Evolutionary conservation across 2,113 vertebrate species (phyloP).

Genomic region (Lamprologus lemairii): DNA sequence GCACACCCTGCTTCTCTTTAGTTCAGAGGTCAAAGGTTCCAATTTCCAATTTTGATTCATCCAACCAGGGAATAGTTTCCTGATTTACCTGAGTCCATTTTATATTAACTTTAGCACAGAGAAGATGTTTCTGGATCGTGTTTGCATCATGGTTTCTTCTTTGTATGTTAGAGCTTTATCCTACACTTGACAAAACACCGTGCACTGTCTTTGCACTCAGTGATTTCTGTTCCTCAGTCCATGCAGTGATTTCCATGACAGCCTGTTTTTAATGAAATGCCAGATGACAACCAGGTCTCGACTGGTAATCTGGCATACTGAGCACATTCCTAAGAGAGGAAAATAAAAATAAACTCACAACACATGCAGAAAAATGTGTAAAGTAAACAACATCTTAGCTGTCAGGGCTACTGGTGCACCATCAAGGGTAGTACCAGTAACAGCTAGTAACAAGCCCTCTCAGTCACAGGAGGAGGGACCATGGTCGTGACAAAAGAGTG

Average conservation of each 20-base stretch:
- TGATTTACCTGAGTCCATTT: background rate
- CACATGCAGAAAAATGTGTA: background rate
- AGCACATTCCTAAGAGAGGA: background rate
- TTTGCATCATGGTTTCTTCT: rapidly evolving
- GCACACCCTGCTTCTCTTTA: background rate
- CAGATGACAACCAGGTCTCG: rapidly evolving
- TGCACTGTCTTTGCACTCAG: background rate
- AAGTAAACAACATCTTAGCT: background rate
- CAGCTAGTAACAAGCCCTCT: background rate
- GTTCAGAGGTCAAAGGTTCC: background rate
- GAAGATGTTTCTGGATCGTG: background rate
- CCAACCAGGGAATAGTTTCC: background rate
- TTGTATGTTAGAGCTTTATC: background rate
- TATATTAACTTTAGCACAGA: background rate
- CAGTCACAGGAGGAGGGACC: background rate
- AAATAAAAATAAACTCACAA: background rate
- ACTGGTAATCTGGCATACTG: background rate
- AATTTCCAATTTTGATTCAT: background rate
- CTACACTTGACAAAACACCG: background rate
- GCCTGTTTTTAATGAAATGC: background rate
- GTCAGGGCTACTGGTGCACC: background rate
- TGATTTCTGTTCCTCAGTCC: background rate
- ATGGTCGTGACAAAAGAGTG: background rate
- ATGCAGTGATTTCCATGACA: background rate
- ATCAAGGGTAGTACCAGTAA: background rate